phyloP scores from a whole-genome alignment of 2,113 vertebrate genomes.

The Typhlomys cinereus region DNA sequence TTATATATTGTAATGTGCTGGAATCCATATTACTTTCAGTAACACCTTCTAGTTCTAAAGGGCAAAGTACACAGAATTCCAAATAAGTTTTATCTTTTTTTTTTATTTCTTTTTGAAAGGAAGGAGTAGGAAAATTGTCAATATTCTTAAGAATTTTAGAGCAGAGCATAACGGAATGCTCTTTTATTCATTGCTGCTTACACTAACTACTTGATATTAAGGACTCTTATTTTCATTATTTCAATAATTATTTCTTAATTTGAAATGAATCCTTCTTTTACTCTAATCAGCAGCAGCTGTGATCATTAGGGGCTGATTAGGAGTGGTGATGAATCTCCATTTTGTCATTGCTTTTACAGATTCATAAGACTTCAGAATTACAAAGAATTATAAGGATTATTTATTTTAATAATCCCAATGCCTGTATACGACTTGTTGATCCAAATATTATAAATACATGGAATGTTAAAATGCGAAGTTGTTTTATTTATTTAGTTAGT shows the following conservation, averaged over 20 bases:
- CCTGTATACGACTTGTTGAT: background rate
- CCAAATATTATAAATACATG: slow-evolving; percentile 33
- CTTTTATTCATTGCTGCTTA: slow-evolving; percentile 49
- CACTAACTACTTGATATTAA: slow-evolving; percentile 65
- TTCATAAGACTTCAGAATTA: background rate
- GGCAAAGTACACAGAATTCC: slow-evolving; percentile 78
- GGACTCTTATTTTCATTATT: slow-evolving; percentile 70
- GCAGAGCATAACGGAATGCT: background rate
- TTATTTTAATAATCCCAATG: background rate
- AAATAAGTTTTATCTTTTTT: slow-evolving; percentile 70
- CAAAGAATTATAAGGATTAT: slow-evolving; percentile 8
- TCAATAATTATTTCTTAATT: slow-evolving; percentile 76
- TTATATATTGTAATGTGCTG: slow-evolving; percentile 80
- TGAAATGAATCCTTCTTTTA: slow-evolving; percentile 34
- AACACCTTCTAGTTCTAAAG: slow-evolving; percentile 76
- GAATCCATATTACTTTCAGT: slow-evolving; percentile 76
- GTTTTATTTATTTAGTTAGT: background rate
- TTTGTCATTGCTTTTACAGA: slow-evolving; percentile 30
- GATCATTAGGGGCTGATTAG: slow-evolving; percentile 63
- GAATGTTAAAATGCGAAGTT: background rate
- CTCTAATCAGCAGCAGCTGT: slow-evolving; percentile 49
- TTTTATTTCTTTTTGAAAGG: slow-evolving; percentile 59
- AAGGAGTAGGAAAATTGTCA: slow-evolving; percentile 58
- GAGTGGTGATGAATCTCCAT: slow-evolving; percentile 5
- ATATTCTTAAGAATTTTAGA: slow-evolving; percentile 61